These are phyloP conservation scores for Drosophila colorata DNA, from an alignment of 2,888 invertebrate species.

Conservation along the genomic window DNA sequence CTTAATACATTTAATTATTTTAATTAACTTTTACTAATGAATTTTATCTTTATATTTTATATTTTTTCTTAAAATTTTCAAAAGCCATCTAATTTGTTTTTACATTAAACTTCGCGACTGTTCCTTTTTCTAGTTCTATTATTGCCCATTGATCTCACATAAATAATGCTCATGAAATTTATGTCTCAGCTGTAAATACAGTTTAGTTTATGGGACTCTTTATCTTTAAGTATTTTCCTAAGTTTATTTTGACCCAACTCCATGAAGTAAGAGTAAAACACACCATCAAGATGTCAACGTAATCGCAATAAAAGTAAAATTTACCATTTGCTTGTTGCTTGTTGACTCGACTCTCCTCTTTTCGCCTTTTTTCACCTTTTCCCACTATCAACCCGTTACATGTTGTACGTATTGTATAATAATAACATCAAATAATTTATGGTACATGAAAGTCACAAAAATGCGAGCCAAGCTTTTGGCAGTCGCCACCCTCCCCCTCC, in stretches of 20 bases:
- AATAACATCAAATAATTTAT: conserved; percentile 81
- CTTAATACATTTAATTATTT: too few relatives aligned
- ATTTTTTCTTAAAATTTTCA: too few relatives aligned
- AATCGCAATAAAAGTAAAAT: conserved; percentile 67
- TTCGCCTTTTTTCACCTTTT: too few relatives aligned
- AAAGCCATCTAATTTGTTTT: not conserved
- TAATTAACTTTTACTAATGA: too few relatives aligned
- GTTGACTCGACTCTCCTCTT: conserved; percentile 2
- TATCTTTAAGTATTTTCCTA: conserved; percentile 17
- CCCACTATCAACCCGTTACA: conserved; percentile 38
- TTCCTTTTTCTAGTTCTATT: not conserved
- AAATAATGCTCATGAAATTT: conserved; percentile 1
- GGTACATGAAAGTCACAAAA: conserved; percentile 81
- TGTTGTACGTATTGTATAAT: conserved; percentile 70
- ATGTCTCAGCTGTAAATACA: conserved; percentile 10
- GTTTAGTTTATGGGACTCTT: conserved; percentile 17
- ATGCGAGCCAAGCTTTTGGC: conserved; percentile 57
- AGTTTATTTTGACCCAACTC: conserved; percentile 1
- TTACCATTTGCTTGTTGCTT: conserved; percentile 63
- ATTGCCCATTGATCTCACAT: conserved; percentile 8
- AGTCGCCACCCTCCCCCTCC: conserved; percentile 17
- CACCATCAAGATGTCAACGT: conserved; percentile 42
- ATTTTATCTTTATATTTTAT: too few relatives aligned
- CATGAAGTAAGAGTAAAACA: conserved; percentile 8
- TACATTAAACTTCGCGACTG: too few relatives aligned